These are phyloP conservation scores for Chionis minor DNA, from an alignment of 2,113 vertebrate genomes.

Conservation along the genomic window DNA sequence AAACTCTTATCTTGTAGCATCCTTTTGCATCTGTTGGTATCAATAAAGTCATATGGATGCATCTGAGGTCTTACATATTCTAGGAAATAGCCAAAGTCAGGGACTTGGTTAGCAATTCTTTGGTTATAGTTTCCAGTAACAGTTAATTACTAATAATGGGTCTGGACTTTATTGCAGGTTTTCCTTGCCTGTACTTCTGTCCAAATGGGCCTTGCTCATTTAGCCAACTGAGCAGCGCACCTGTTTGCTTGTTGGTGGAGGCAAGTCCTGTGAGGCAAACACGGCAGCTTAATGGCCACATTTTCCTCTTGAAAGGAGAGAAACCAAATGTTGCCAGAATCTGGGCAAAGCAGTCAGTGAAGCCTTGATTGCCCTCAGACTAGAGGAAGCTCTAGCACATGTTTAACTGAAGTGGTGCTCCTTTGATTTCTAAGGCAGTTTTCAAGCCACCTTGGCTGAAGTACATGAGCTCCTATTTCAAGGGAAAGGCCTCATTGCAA, in stretches of 20 bases:
- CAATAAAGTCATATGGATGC: background rate
- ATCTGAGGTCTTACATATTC: background rate
- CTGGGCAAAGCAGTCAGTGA: background rate
- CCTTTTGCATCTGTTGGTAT: background rate
- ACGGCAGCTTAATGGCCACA: accelerated
- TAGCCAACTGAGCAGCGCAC: background rate
- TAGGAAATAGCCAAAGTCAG: background rate
- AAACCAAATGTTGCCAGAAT: background rate
- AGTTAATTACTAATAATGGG: background rate
- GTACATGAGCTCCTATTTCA: background rate
- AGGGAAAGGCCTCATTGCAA: background rate
- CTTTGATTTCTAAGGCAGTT: background rate
- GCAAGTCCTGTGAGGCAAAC: background rate
- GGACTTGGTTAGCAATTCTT: background rate
- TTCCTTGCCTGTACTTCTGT: background rate
- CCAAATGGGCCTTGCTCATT: background rate
- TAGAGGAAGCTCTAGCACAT: background rate
- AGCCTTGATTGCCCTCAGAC: background rate
- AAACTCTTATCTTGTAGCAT: background rate
- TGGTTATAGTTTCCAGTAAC: background rate
- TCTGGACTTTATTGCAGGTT: background rate
- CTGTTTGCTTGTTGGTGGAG: background rate
- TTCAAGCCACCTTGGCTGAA: background rate
- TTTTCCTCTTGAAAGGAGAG: background rate
- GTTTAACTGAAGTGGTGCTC: background rate